Evolutionary conservation across 2,888 invertebrate species (phyloP), one percentile per base, ranked within the genome.

Genomic region (Caenorhabditis macrosperma): DNA sequence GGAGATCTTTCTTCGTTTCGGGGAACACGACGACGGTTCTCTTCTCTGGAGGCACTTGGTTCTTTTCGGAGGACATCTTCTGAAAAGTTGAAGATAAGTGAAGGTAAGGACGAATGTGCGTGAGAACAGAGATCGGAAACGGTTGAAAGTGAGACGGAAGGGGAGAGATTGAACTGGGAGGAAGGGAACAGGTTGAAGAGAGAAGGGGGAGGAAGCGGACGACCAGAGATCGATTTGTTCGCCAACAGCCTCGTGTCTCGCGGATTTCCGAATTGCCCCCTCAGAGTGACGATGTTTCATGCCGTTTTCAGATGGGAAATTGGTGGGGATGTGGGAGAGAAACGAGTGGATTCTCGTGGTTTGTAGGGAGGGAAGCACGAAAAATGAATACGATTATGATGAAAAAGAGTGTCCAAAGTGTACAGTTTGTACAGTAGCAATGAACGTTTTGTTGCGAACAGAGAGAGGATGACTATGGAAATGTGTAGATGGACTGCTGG

Each of bases 151-250:
- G 50, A 50, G 50, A 26, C 26, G 46, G 20, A 6, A 46, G 7
- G 26, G 17, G 46, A 50, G 50, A 50, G 15, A 26, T 26, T 24
- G 50, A 26, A 50, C 7, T 22, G 46, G 46, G 46, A 46, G 50
- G n/a, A n/a, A n/a, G 26, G 17, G 50, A 50, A 26, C 30, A 30
- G 30, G 30, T 54, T 30, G 52, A 30, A 10, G 26, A 6, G 4
- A n/a, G 20, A 3, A 7, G 46, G 4, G 22, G 20, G 17, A 7
- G 46, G 10, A 38, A 6, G 17, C n/a, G 30, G 6, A 7, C n/a
- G 52, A 30, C 52, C 52, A 54, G 52, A 54, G 52, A 54, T 30
- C 52, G 52, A 50, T 50, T 50, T 24, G 24, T 50, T 22, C 24
- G 26, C 15, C 15, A 15, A 33, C 33, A 33, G 5, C 33, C 38